Evolutionary conservation across 2,113 vertebrate species (phyloP).

Genomic region (Smithornis capensis): DNA sequence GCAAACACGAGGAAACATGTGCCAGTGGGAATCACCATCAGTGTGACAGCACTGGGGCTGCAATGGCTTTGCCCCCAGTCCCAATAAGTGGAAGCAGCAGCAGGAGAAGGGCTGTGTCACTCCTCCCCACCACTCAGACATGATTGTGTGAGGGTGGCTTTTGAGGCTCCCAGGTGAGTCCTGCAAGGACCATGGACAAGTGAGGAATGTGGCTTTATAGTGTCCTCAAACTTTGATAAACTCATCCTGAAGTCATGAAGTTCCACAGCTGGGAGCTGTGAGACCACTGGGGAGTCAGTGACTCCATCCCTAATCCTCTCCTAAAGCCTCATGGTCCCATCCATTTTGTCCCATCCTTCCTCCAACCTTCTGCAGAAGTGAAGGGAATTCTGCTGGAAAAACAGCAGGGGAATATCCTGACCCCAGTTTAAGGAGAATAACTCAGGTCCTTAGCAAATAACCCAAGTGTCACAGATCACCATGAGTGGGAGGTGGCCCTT

Average conservation of each 20-base stretch:
- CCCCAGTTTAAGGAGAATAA: not conserved
- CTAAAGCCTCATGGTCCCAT: not conserved
- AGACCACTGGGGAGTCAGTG: not conserved
- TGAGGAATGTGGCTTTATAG: not conserved
- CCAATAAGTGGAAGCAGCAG: not conserved
- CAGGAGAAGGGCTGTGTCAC: not conserved
- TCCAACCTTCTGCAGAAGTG: not conserved
- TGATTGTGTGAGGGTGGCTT: rapidly evolving
- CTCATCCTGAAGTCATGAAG: not conserved
- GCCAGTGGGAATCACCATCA: not conserved
- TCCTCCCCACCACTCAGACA: not conserved
- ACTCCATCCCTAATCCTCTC: not conserved
- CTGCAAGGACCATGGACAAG: not conserved
- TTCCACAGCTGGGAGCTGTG: not conserved
- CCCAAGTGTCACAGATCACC: not conserved
- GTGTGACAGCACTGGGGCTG: rapidly evolving
- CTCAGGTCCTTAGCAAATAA: not conserved
- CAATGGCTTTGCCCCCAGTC: not conserved
- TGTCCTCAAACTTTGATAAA: not conserved
- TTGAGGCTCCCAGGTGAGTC: not conserved
- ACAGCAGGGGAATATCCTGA: not conserved
- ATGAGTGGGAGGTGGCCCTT: rapidly evolving
- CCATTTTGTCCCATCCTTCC: not conserved
- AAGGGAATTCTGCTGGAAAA: not conserved
- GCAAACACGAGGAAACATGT: not conserved